Base-by-base conservation (phyloP, 2,888 invertebrate species). In the Limnephilus auricula region DNA sequence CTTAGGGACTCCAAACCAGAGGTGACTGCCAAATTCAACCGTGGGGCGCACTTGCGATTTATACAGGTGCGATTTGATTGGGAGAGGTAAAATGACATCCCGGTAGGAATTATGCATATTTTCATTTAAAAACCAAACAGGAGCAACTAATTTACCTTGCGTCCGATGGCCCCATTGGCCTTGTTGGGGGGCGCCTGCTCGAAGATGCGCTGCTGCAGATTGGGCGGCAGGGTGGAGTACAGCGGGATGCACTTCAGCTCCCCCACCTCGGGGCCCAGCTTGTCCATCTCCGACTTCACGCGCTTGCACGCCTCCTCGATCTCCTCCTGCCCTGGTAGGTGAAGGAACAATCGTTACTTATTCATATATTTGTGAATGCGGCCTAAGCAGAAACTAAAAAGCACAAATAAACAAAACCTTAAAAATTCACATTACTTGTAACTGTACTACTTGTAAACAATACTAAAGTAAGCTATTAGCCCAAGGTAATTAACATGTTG, bases 291-390 rank as follows among this genome's bases (percentile, higher is more conserved):
- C 10, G 99, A 96, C 94, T 99, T 99, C 91, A 99, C 99, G 93
- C 99, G 96, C 94, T 99, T 99, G 94, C 99, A 99, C 0, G 99
- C 99, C 94, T 99, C 99, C 95, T 99, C 99, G 91, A 99, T 99
- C 96, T 99, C 99, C 93, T 98, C 98, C 94, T 98, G 98, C 0
- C 98, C 97, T 92, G 90, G 91, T 91, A 90, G 34, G 15, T 32
- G 80, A 80, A 80, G 2, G 32, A 31, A 32, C 80, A 80, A 25
- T 65, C 25, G 6, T 25, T 65, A 18, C 4, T 18, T 3, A 25
- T 18, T 65, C n/a, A 1, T 65, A 5, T 65, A 5, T 5, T 0
- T 65, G 65, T 18, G 65, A 25, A 25, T 18, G 65, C 5, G 50
- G 50, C 50, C 50, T 4, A 50, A 15, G 15, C 18, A 50, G 50